Evolutionary conservation across 1,140 invertebrate genomes (phyloP).

Genomic region (Chrysopa pallens): DNA sequence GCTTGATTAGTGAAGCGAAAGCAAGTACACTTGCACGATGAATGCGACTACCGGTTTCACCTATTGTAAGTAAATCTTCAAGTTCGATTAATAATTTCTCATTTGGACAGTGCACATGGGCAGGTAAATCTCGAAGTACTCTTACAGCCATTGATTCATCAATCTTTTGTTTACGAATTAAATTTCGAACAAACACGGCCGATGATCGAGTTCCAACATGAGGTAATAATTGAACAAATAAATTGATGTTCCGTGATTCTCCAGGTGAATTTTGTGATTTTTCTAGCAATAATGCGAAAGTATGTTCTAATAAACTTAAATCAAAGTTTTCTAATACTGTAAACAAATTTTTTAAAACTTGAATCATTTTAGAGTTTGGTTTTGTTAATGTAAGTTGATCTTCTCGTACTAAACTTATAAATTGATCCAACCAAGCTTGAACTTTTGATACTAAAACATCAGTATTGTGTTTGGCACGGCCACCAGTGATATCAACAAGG

Average conservation of each 20-base stretch:
- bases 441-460: too few species aligned
- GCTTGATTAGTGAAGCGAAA: conserved; percentile 21
- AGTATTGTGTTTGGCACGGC: too few species aligned
- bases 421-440: too few species aligned
- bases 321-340: neutral
- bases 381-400: too few species aligned
- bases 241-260: conserved; percentile 8
- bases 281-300: neutral
- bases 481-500: too few species aligned
- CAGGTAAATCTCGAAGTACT: conserved; percentile 20
- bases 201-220: conserved; percentile 22
- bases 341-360: too few species aligned
- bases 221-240: conserved; percentile 23
- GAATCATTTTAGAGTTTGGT: too few species aligned
- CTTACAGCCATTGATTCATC: conserved; percentile 11
- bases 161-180: conserved; percentile 17
- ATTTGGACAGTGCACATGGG: conserved; percentile 17
- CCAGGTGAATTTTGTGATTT: conserved; percentile 10
- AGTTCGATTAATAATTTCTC: conserved; percentile 20
- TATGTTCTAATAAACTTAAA: neutral
- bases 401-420: too few species aligned
- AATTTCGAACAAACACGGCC: conserved; percentile 17
- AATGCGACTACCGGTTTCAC: conserved; percentile 9
- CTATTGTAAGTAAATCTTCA: conserved; percentile 15
- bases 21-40: conserved; percentile 18